Percentiles rank a stretch among this genome's conserved stretches.
phyloP scores from a whole-genome alignment of 2,888 invertebrate genomes.

The Drosophila quinaria region DNA sequence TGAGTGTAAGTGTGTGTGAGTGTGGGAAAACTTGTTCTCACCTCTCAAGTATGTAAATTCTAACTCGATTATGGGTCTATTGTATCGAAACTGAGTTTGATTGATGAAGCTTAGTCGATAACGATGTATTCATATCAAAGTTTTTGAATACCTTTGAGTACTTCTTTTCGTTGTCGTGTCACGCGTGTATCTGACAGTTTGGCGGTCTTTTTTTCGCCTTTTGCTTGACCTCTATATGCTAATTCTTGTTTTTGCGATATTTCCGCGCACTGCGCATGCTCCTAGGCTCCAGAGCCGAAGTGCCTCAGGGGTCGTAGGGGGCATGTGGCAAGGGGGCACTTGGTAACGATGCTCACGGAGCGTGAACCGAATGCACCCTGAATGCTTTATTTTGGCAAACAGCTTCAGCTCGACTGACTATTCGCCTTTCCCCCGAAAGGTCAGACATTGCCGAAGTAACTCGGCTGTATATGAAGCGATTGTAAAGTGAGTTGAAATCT shows the following conservation, averaged over 20 bases:
- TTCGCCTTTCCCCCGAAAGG: constrained; percentile 2
- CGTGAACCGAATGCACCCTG: constrained; percentile 28
- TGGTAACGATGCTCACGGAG: constrained; percentile 14
- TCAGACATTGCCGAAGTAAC: constrained; percentile 2
- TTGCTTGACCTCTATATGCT: constrained; percentile 27
- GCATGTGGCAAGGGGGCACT: neutral
- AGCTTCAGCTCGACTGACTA: constrained; percentile 23
- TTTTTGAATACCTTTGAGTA: constrained; percentile 4
- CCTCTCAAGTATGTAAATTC: constrained; percentile 18
- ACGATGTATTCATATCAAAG: constrained; percentile 7
- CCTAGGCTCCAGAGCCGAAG: constrained; percentile 48
- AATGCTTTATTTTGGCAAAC: constrained; percentile 41
- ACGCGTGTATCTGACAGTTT: constrained; percentile 24
- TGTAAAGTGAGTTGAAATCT: neutral
- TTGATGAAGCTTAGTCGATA: constrained; percentile 28
- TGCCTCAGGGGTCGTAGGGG: neutral
- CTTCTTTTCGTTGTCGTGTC: neutral
- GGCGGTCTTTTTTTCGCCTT: constrained; percentile 22
- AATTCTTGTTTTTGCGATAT: constrained; percentile 11
- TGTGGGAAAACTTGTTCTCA: constrained; percentile 56
- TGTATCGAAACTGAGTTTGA: constrained; percentile 17
- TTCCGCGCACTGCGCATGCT: constrained; percentile 51
- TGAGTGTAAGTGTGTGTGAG: neutral
- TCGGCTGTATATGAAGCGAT: neutral
- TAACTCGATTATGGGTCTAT: constrained; percentile 21